Evolutionary conservation across 2,113 vertebrate species (phyloP).

Genomic region (Hemiscyllium ocellatum): DNA sequence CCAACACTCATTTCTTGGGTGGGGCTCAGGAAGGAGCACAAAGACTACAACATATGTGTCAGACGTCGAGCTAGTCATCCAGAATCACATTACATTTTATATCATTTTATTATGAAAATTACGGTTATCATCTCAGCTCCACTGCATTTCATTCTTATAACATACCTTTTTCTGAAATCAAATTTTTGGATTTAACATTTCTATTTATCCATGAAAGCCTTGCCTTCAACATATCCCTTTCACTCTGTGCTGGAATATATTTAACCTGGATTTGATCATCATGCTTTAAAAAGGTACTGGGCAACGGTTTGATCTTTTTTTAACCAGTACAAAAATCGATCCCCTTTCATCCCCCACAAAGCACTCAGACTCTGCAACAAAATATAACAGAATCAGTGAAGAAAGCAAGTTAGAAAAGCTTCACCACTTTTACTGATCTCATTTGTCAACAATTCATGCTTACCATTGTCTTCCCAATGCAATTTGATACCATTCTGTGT

Average conservation of each 20-base stretch:
- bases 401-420: neutral
- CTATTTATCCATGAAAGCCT: neutral
- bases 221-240: neutral
- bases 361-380: neutral
- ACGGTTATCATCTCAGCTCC: neutral
- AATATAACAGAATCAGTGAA: neutral
- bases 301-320: neutral
- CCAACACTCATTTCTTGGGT: neutral
- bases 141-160: neutral
- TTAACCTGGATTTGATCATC: neutral
- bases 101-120: neutral
- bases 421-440: neutral
- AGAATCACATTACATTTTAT: neutral
- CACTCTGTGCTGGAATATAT: neutral
- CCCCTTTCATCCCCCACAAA: neutral
- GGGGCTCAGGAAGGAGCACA: neutral
- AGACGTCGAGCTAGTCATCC: neutral
- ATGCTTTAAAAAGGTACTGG: neutral
- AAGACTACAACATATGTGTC: neutral
- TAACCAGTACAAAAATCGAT: neutral
- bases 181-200: neutral
- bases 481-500: neutral
- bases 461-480: neutral
- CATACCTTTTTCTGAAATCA: neutral
- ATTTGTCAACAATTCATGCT: neutral